phyloP scores from a whole-genome alignment of 2,888 invertebrate genomes.

The Ormyrus nitidulus region DNA sequence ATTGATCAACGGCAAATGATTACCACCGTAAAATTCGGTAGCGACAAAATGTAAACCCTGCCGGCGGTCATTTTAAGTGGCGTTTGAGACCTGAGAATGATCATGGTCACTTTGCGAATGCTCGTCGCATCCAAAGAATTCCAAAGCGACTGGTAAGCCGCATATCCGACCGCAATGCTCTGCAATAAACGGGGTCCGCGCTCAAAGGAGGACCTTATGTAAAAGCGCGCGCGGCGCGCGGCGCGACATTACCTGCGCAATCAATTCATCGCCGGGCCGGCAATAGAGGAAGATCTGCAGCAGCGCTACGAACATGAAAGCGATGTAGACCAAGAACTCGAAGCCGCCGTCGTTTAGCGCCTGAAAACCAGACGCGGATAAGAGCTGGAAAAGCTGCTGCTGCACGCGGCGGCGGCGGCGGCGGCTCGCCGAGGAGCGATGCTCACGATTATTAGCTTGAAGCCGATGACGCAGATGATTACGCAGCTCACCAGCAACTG shows the following conservation, averaged over 20 bases:
- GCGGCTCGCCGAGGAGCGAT: not conserved
- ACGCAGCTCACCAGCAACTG: conserved; percentile 64
- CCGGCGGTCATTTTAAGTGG: conserved; percentile 46
- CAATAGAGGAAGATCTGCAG: conserved; percentile 56
- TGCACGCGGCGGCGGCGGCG: too few relatives aligned
- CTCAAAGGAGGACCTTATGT: not conserved
- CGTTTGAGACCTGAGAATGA: conserved; percentile 48
- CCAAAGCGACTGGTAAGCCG: conserved; percentile 46
- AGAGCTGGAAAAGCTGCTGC: not conserved
- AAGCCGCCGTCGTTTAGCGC: conserved; percentile 43
- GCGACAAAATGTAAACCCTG: conserved; percentile 33
- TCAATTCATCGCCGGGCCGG: conserved; percentile 51
- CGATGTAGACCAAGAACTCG: conserved; percentile 42
- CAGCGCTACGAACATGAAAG: conserved; percentile 50
- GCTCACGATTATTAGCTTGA: conserved; percentile 59
- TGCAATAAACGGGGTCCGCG: conserved; percentile 4
- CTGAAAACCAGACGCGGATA: conserved; percentile 21
- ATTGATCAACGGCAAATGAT: not conserved
- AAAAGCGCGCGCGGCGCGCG: not conserved
- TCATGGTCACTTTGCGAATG: conserved; percentile 15
- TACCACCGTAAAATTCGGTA: conserved; percentile 54
- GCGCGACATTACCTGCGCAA: conserved; percentile 39
- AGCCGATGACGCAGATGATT: conserved; percentile 68
- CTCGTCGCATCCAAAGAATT: conserved; percentile 1
- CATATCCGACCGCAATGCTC: conserved; percentile 44